Percentiles rank a stretch among this genome's conserved stretches.
These are phyloP conservation scores for Leuciscus idus DNA, from an alignment of 2,113 vertebrate species.

Conservation along the genomic window DNA sequence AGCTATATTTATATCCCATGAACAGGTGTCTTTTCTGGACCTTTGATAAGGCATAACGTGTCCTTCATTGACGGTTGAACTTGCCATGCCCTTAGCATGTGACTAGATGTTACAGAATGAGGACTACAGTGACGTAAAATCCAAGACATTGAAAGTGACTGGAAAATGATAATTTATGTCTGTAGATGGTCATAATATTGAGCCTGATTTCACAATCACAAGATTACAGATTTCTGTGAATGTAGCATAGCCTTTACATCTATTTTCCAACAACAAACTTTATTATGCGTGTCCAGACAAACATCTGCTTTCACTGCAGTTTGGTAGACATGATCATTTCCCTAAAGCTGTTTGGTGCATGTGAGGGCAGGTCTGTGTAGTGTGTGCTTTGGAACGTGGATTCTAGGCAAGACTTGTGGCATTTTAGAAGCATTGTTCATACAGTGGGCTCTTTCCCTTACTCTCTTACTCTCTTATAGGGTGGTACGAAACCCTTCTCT, in stretches of 20 bases:
- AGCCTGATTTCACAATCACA: neutral
- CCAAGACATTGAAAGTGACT: neutral
- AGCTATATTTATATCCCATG: conserved; percentile 5
- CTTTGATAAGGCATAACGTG: neutral
- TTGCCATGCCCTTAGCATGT: neutral
- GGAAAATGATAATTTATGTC: neutral
- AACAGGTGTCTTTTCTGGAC: conserved; percentile 6
- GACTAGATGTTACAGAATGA: neutral
- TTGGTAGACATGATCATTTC: neutral
- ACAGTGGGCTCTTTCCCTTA: neutral
- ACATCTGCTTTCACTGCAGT: neutral
- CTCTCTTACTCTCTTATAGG: conserved; percentile 67
- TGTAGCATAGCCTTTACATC: neutral
- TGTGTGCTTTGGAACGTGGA: neutral
- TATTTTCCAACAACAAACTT: neutral
- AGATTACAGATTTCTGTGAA: neutral
- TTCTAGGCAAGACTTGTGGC: neutral
- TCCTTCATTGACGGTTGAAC: neutral
- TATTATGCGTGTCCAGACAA: neutral
- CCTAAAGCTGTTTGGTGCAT: neutral
- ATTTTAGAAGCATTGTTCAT: neutral
- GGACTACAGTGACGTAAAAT: neutral
- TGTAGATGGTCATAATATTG: neutral
- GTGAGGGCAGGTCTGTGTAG: neutral
- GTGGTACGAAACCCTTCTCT: conserved; percentile 86